Conservation (phyloP, 2,113 vertebrate species). For the Hirundichthys speculiger region DNA sequence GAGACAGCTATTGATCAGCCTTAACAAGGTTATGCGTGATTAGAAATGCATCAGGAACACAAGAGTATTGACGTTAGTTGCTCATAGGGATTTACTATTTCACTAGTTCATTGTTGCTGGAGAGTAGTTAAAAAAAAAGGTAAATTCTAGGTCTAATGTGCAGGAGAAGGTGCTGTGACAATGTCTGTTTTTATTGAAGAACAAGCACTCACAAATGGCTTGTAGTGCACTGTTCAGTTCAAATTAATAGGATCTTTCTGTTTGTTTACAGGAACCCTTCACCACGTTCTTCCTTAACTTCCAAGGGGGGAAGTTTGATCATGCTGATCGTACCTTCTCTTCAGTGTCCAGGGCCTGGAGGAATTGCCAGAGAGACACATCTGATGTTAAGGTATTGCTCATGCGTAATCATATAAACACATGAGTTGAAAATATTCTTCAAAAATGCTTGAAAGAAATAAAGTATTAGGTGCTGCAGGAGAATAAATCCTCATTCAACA, state of each 20-base stretch:
- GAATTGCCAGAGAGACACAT: conserved; percentile 97
- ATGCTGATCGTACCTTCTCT: conserved; percentile 96
- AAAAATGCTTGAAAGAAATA: conserved; percentile 34
- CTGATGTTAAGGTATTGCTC: conserved; percentile 93
- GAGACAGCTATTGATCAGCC: conserved; percentile 70
- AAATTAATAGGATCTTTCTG: background rate
- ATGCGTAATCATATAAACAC: conserved; percentile 4
- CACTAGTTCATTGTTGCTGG: background rate
- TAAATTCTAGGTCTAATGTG: too few relatives aligned
- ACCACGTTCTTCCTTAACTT: conserved; percentile 97
- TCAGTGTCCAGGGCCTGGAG: conserved; percentile 95
- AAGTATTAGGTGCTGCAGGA: conserved; percentile 13
- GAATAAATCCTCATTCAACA: conserved; percentile 49
- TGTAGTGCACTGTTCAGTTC: background rate
- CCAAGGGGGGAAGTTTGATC: conserved; percentile 99
- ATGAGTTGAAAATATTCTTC: conserved; percentile 2
- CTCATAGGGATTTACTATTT: conserved; percentile 48
- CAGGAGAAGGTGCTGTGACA: conserved; percentile 4
- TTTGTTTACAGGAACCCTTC: conserved; percentile 89
- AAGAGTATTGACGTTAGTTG: conserved; percentile 50
- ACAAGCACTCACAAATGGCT: too few relatives aligned
- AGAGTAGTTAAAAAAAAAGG: too few relatives aligned
- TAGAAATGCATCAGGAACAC: conserved; percentile 71
- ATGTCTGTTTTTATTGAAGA: conserved; percentile 7
- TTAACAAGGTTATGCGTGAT: conserved; percentile 80